Evolutionary conservation across 2,113 vertebrate genomes (phyloP).

Genomic region (Cyprinus carpio): DNA sequence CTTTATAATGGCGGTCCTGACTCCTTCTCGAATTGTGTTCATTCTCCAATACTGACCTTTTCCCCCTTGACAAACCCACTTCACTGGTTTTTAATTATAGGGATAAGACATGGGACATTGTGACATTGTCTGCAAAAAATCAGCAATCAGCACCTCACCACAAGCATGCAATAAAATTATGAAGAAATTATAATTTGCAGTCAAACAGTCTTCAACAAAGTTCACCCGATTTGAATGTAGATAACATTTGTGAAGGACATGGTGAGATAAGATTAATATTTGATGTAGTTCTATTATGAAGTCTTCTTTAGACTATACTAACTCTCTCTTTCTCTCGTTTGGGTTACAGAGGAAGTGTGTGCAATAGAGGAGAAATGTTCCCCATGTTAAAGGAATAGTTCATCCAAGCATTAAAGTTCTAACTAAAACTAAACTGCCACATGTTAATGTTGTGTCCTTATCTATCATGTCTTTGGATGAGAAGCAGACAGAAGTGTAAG

Average conservation of each 20-base stretch:
- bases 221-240: conserved; percentile 52
- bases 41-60: conserved; percentile 15
- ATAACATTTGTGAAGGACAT: conserved; percentile 40
- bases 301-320: not conserved
- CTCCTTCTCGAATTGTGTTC: conserved; percentile 10
- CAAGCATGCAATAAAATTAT: conserved; percentile 18
- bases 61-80: not conserved
- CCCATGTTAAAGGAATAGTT: not conserved
- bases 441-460: not conserved
- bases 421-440: not conserved
- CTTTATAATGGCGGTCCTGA: not conserved
- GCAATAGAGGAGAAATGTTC: not conserved
- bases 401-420: not conserved
- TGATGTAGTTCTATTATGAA: conserved; percentile 27
- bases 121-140: conserved; percentile 52
- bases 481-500: not conserved
- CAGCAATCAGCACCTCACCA: conserved; percentile 46
- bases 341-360: not conserved
- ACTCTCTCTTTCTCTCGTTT: not conserved
- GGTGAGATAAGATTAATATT: conserved; percentile 48
- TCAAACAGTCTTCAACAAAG: conserved; percentile 11
- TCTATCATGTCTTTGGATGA: not conserved
- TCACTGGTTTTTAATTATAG: conserved; percentile 37
- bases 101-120: conserved; percentile 13
- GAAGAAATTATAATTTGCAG: conserved; percentile 32